phyloP scores from a whole-genome alignment of 2,113 vertebrate species.

The Boulengerochromis microlepis region DNA sequence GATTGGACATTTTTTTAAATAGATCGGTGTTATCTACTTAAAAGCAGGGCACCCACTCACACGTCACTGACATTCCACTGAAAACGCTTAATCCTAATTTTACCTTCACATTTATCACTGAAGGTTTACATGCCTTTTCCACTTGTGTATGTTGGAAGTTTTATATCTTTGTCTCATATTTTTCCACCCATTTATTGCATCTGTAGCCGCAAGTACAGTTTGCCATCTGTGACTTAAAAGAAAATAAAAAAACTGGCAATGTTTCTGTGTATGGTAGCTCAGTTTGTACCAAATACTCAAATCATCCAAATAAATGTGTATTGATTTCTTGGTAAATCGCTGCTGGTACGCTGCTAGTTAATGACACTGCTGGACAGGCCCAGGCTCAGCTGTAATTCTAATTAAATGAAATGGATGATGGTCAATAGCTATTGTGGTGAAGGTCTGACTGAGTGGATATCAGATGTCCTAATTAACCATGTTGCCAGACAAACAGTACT shows the following conservation, averaged over 20 bases:
- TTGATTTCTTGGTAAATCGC: not conserved
- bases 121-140: not conserved
- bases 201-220: not conserved
- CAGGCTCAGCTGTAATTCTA: not conserved
- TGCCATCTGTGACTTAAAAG: not conserved
- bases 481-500: not conserved
- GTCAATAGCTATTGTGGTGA: not conserved
- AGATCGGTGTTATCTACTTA: not conserved
- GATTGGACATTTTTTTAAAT: accelerated
- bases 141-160: not conserved
- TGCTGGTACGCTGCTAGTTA: not conserved
- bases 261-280: not conserved
- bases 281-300: not conserved
- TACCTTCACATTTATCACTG: not conserved
- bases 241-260: not conserved
- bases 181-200: not conserved
- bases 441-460: not conserved
- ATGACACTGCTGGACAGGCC: not conserved
- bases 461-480: not conserved
- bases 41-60: not conserved
- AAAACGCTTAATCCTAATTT: not conserved
- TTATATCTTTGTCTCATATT: not conserved
- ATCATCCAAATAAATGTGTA: not conserved
- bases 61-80: not conserved
- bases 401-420: not conserved